A percentile compares a stretch with the other conserved stretches of the same genome.
These are phyloP conservation scores for Petromus typicus DNA, from an alignment of 2,113 vertebrate species.

Conservation along the genomic window DNA sequence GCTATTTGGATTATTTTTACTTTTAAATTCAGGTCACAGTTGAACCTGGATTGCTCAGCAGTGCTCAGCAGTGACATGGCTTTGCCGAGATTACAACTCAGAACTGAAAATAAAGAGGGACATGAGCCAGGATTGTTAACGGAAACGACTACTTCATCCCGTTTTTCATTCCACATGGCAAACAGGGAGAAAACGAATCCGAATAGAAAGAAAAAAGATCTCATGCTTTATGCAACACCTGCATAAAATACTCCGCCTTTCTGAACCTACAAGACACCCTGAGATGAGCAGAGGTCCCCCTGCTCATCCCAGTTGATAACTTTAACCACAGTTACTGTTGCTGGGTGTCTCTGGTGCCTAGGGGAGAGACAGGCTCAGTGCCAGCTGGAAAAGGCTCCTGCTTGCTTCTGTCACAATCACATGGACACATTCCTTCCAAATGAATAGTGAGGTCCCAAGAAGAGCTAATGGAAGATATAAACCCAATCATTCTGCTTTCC, in stretches of 20 bases:
- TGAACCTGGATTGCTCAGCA: conserved; percentile 56
- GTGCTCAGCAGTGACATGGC: conserved; percentile 38
- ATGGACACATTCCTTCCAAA: not conserved
- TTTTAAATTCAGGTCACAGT: conserved; percentile 55
- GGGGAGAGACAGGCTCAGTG: not conserved
- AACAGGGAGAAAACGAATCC: not conserved
- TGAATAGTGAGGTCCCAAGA: not conserved
- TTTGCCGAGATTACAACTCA: conserved; percentile 49
- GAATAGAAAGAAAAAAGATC: conserved; percentile 23
- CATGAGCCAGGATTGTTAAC: conserved; percentile 46
- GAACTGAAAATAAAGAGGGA: conserved; percentile 2
- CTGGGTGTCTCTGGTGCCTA: not conserved
- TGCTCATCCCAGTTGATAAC: not conserved
- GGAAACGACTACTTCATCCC: not conserved
- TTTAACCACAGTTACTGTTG: not conserved
- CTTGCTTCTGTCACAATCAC: not conserved
- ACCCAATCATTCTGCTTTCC: not conserved
- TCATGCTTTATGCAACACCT: not conserved
- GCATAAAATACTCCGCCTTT: not conserved
- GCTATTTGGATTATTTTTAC: conserved; percentile 49
- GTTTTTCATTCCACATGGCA: not conserved
- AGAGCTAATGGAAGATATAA: not conserved
- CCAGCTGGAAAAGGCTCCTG: conserved; percentile 25
- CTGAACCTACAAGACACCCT: not conserved
- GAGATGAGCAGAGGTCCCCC: not conserved